A percentile compares a stretch with the other conserved stretches of the same genome.
Evolutionary conservation across 23 tunicate species (phyloP).

Genomic region (Halocynthia roretzi): DNA sequence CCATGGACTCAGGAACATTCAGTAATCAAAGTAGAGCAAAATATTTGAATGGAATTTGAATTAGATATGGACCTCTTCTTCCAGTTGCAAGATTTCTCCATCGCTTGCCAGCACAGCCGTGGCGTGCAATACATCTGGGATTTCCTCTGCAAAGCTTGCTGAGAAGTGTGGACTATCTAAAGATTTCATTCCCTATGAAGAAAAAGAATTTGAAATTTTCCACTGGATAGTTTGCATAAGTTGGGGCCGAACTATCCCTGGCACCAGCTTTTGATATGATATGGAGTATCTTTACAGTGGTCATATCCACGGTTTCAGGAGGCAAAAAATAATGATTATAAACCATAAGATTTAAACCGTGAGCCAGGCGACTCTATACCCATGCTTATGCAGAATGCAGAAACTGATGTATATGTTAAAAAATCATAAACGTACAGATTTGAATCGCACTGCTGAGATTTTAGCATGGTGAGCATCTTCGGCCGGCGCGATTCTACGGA

Average conservation of each 20-base stretch:
- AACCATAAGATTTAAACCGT: too few species aligned
- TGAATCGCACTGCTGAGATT: conserved; percentile 42
- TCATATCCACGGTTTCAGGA: too few species aligned
- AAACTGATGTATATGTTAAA: too few species aligned
- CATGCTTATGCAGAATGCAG: not conserved
- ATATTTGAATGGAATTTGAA: not conserved
- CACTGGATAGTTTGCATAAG: not conserved
- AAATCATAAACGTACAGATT: conserved; percentile 46
- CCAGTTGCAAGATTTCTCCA: conserved; percentile 50
- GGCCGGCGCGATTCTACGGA: conserved; percentile 22
- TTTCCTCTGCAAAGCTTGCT: conserved; percentile 79
- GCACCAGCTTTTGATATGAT: too few species aligned
- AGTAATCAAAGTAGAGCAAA: not conserved
- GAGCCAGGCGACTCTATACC: too few species aligned
- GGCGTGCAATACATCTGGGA: conserved; percentile 56
- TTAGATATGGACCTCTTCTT: conserved; percentile 54
- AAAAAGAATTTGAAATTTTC: not conserved
- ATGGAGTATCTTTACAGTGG: too few species aligned
- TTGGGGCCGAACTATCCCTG: too few species aligned
- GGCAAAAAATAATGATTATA: too few species aligned
- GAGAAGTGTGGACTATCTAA: conserved; percentile 76
- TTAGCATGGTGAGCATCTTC: conserved; percentile 38
- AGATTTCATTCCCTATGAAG: conserved; percentile 71
- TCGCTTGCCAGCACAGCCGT: conserved; percentile 66
- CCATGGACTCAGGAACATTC: not conserved